Evolutionary conservation across 2,888 invertebrate species (phyloP).

Genomic region (Bombyx huttoni): DNA sequence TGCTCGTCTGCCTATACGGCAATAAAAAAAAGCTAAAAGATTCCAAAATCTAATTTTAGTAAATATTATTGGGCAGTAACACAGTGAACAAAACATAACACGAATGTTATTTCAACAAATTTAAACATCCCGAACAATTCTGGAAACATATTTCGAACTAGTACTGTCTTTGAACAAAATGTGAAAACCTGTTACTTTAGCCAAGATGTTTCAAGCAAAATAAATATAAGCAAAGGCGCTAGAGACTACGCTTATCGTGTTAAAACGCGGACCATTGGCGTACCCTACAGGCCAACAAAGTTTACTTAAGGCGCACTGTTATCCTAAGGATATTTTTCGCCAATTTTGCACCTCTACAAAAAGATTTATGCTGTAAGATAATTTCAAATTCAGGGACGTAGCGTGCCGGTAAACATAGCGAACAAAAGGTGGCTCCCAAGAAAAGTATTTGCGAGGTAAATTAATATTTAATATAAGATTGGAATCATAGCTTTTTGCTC

Average conservation of each 20-base stretch:
- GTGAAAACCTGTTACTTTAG: not conserved
- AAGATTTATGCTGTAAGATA: constrained; percentile 23
- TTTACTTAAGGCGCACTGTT: constrained; percentile 6
- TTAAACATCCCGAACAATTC: not conserved
- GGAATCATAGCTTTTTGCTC: constrained; percentile 22
- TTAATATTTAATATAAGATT: constrained; percentile 29
- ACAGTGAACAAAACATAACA: no score
- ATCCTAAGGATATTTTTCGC: constrained; percentile 8
- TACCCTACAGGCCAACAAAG: not conserved
- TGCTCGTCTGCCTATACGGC: no score
- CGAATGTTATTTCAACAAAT: not conserved
- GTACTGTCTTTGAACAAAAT: not conserved
- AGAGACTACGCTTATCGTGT: not conserved
- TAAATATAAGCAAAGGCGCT: not conserved
- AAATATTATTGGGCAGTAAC: no score
- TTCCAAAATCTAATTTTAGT: no score
- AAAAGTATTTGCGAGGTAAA: constrained; percentile 29
- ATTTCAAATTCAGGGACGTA: constrained; percentile 19
- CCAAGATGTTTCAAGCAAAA: not conserved
- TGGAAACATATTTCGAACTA: not conserved
- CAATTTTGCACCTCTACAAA: constrained; percentile 15
- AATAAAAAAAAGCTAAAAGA: no score
- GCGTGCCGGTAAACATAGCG: constrained; percentile 20
- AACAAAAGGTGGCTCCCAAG: constrained; percentile 21
- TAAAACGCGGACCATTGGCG: not conserved